Evolutionary conservation across 2,797 vertebrate genomes (phyloP).

Genomic region (Tadarida brasiliensis): DNA sequence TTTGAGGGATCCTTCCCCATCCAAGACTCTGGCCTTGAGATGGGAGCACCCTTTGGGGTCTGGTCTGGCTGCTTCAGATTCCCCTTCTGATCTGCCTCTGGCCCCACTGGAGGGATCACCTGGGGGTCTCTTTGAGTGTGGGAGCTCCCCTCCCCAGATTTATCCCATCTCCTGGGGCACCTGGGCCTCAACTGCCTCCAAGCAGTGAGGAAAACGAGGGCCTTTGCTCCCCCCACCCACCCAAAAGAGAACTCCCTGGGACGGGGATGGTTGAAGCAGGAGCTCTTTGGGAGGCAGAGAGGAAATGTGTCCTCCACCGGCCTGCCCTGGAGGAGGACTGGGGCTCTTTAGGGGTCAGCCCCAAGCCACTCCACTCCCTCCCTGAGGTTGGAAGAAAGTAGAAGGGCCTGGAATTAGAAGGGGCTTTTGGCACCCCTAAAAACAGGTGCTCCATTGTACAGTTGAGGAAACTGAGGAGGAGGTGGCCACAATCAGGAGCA

Average conservation of each 20-base stretch:
- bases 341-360: not conserved
- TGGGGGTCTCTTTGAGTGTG: not conserved
- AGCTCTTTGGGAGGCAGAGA: not conserved
- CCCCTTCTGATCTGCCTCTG: not conserved
- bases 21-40: not conserved
- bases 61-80: not conserved
- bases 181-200: not conserved
- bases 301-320: not conserved
- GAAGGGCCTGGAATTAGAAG: not conserved
- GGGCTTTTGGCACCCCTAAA: not conserved
- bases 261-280: not conserved
- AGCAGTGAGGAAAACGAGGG: not conserved
- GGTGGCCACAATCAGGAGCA: not conserved
- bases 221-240: fast-evolving
- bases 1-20: not conserved
- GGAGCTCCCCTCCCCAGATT: no score
- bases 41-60: not conserved
- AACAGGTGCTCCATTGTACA: not conserved
- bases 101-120: not conserved
- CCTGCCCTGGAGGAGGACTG: no score
- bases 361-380: not conserved
- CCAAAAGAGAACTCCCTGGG: not conserved
- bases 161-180: not conserved
- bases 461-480: constrained; percentile 7
- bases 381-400: not conserved